Base-by-base conservation (phyloP, 2,113 vertebrate genomes). In the Seriola dumerili region DNA sequence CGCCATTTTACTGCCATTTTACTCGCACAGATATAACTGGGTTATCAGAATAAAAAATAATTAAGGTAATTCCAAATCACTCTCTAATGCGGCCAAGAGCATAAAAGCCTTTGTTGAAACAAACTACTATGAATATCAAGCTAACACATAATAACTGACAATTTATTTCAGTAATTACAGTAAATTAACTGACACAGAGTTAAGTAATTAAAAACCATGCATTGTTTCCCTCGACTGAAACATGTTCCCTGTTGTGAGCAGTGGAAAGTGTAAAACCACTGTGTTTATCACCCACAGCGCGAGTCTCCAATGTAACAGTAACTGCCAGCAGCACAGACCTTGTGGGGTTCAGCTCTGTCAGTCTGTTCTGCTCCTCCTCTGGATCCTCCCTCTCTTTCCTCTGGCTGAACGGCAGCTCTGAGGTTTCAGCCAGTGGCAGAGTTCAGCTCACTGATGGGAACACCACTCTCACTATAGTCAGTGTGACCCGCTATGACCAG, bases 341-440 rank as follows among this genome's bases (percentile, higher is more conserved):
- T 42, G 8, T 81, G 25, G 86, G 93, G 77, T 77, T 82, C 65
- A 69, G 64, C 52, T 72, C 78, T 1, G 4, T 90, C 75, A 17
- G 10, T 65, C 76, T 87, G 61, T 87, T 65, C 73, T 90, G 82
- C 80, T 88, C 81, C 14, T 81, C 88, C 14, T 90, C 69, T 32
- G 93, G 91, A 48, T 81, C 90, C 52, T 75, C 52, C 36, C 68
- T 23, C 19, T 87, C 85, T 63, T 91, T 90, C 58, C 46, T 42
- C 59, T 94, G 93, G 93, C 25, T 90, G 46, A 93, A 94, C 66
- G 2, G 66, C 70, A 93, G 83, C 87, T 82, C 87, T 78, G 85
- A 85, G 76, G 61, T 93, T 38, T 89, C 62, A 71, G 64, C 5
- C 46, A 74, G 80, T 23, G 91, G 83, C 6, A 76, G 88, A 86